phyloP scores from a whole-genome alignment of 2,113 vertebrate genomes.

The Heliornis fulica region DNA sequence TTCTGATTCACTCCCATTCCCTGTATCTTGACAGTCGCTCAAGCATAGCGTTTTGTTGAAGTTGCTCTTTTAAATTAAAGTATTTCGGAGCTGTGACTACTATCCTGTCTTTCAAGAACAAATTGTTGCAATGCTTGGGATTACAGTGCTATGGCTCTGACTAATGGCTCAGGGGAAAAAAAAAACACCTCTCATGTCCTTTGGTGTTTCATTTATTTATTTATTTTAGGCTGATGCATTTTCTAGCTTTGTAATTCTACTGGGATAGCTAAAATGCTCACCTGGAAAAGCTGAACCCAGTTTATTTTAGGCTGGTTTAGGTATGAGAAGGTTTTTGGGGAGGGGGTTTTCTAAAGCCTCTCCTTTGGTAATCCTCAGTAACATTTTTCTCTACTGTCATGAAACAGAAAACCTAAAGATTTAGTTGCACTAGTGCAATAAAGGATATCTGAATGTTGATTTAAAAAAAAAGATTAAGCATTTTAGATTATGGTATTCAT shows the following conservation, averaged over 20 bases:
- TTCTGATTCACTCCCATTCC: not conserved
- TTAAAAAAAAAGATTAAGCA: not conserved
- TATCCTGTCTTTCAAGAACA: not conserved
- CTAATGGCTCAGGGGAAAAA: not conserved
- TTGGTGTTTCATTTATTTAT: not conserved
- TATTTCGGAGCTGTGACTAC: not conserved
- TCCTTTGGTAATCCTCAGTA: not conserved
- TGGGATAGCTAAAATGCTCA: not conserved
- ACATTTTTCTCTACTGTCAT: not conserved
- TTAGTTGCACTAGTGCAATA: not conserved
- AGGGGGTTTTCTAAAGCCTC: not conserved
- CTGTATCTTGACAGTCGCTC: not conserved
- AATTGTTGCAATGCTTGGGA: not conserved
- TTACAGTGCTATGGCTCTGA: not conserved
- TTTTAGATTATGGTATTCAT: not conserved
- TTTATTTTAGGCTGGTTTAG: not conserved
- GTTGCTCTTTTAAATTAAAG: not conserved
- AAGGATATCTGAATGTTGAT: not conserved
- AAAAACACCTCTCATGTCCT: not conserved
- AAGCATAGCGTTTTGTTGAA: not conserved
- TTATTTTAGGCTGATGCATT: not conserved
- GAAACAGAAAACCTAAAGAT: not conserved
- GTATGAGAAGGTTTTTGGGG: not conserved
- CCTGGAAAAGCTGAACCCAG: not conserved
- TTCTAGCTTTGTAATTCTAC: not conserved